These are phyloP conservation scores for Eupeodes latifasciatus DNA, from an alignment of 2,888 invertebrate genomes.

Conservation along the genomic window DNA sequence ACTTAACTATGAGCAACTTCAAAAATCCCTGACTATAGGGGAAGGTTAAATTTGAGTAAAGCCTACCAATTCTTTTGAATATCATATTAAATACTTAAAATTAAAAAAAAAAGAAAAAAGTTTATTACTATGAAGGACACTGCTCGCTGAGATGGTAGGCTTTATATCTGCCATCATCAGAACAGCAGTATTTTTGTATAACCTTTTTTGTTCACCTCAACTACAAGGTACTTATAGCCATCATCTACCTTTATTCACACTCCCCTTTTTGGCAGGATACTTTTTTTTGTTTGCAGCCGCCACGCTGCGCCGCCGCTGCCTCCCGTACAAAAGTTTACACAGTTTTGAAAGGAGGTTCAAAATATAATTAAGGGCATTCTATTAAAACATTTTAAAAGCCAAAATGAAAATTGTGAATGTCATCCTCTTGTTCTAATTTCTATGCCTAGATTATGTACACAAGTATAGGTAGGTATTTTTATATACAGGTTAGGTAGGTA, in stretches of 20 bases:
- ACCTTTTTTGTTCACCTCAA: neutral
- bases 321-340: neutral
- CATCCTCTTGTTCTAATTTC: constrained; percentile 63
- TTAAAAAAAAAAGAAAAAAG: neutral
- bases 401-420: constrained; percentile 55
- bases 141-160: neutral
- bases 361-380: constrained; percentile 68
- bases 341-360: constrained; percentile 21
- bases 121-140: constrained; percentile 5
- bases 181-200: constrained; percentile 4
- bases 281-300: neutral
- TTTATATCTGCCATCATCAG: neutral
- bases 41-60: constrained; percentile 1
- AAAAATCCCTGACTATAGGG: neutral
- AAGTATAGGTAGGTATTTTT: neutral
- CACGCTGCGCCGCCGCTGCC: no score
- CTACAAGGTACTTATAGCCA: neutral
- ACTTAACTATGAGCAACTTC: neutral
- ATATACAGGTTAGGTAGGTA: neutral
- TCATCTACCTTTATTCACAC: constrained; percentile 15
- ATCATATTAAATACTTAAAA: neutral
- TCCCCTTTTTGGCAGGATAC: neutral
- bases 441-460: constrained; percentile 17
- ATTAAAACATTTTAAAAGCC: constrained; percentile 49
- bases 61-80: neutral